Evolutionary conservation across 2,113 vertebrate species (phyloP).

Genomic region (Protobothrops flavoviridis): DNA sequence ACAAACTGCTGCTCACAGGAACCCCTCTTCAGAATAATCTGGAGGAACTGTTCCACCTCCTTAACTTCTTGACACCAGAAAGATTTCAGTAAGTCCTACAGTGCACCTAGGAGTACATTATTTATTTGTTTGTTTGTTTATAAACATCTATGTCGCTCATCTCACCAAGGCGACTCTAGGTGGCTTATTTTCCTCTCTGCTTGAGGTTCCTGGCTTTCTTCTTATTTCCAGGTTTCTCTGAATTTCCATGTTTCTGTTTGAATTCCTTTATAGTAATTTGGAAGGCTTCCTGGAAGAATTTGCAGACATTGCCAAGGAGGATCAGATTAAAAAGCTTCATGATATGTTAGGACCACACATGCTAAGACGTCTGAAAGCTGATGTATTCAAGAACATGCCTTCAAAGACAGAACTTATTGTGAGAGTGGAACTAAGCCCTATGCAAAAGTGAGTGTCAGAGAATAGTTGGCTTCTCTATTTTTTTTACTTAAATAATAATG

Average conservation of each 20-base stretch:
- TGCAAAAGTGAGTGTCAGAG: conserved; percentile 88
- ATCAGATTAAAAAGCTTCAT: conserved; percentile 98
- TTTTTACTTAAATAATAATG: not conserved
- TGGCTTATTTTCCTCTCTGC: conserved; percentile 16
- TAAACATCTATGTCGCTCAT: not conserved
- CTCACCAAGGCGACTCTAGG: not conserved
- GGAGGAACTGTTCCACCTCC: conserved; percentile 93
- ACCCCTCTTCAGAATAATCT: conserved; percentile 97
- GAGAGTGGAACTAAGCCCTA: conserved; percentile 92
- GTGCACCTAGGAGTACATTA: not conserved
- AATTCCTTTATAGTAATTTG: conserved; percentile 78
- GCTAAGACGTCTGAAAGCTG: conserved; percentile 94
- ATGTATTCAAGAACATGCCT: conserved; percentile 99
- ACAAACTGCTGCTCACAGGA: conserved; percentile 93
- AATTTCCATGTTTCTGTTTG: not conserved
- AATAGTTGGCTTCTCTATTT: conserved; percentile 6
- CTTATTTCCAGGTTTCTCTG: conserved; percentile 34
- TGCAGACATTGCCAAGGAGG: conserved; percentile 97
- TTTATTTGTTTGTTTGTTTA: accelerated
- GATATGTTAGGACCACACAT: conserved; percentile 98
- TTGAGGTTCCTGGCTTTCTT: conserved; percentile 1
- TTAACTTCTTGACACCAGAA: conserved; percentile 94
- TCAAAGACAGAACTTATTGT: conserved; percentile 97
- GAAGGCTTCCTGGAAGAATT: conserved; percentile 98
- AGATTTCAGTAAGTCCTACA: conserved; percentile 88